These are phyloP conservation scores for Orthonychiurus folsomi DNA, from an alignment of 2,888 invertebrate genomes.

Conservation along the genomic window DNA sequence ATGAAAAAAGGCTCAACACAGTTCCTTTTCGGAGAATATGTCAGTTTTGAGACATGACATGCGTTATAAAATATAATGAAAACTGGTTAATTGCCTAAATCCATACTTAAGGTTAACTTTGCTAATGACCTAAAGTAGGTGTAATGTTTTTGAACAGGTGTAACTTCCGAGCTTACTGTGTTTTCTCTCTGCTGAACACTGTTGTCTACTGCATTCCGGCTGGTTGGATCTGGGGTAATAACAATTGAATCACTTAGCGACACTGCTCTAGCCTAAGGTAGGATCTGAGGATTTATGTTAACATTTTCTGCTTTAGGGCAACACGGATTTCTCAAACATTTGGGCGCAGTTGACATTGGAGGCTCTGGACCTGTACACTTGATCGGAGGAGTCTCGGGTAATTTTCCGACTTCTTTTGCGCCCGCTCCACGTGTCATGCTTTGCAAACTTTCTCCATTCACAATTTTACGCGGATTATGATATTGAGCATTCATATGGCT, in stretches of 20 bases:
- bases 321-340: slow-evolving; percentile 72
- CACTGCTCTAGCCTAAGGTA: background rate
- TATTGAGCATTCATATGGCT: background rate
- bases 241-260: slow-evolving; percentile 14
- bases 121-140: too few species aligned
- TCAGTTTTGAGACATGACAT: slow-evolving; percentile 1
- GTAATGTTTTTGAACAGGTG: slow-evolving; percentile 52
- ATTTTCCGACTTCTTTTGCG: too few species aligned
- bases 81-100: background rate
- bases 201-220: slow-evolving; percentile 85
- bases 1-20: too few species aligned
- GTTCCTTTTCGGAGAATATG: too few species aligned
- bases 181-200: slow-evolving; percentile 81
- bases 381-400: slow-evolving; percentile 57
- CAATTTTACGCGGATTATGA: too few species aligned
- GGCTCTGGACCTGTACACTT: slow-evolving; percentile 86
- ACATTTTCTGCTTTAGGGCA: slow-evolving; percentile 9
- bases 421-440: too few species aligned
- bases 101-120: background rate
- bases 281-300: background rate
- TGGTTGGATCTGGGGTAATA: slow-evolving; percentile 84
- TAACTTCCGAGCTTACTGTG: slow-evolving; percentile 80
- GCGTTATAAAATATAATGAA: background rate
- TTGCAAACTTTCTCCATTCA: too few species aligned
- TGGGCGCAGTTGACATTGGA: slow-evolving; percentile 86